Evolutionary conservation across 2,113 vertebrate genomes (phyloP).

Genomic region (Orycteropus afer): DNA sequence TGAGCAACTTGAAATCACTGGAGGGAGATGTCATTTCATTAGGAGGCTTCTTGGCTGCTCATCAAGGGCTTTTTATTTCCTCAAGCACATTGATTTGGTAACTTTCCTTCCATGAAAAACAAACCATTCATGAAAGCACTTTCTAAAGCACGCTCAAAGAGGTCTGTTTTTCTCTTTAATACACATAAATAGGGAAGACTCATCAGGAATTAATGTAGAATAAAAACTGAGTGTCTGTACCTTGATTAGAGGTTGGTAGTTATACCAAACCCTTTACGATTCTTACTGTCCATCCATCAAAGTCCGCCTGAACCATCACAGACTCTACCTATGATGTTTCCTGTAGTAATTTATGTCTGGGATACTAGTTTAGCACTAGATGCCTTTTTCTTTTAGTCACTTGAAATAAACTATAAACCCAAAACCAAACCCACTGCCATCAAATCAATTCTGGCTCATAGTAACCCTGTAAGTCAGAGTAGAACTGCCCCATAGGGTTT

Average conservation of each 20-base stretch:
- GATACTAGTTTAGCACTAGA: neutral
- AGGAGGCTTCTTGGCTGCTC: slow-evolving; percentile 67
- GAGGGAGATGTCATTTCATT: slow-evolving; percentile 68
- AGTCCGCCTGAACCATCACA: accelerated
- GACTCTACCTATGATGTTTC: too few species aligned
- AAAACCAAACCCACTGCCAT: too few species aligned
- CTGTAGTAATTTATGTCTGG: neutral
- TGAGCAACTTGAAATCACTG: slow-evolving; percentile 62
- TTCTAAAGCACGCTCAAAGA: neutral
- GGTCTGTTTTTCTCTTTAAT: neutral
- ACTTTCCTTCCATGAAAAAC: slow-evolving; percentile 54
- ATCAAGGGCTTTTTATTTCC: slow-evolving; percentile 72
- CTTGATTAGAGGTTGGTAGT: neutral
- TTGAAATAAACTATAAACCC: neutral
- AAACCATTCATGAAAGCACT: slow-evolving; percentile 2
- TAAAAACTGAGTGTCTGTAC: neutral
- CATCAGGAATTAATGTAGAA: neutral
- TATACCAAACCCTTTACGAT: neutral
- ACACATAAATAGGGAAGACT: neutral
- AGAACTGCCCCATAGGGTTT: too few species aligned
- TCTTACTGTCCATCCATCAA: neutral
- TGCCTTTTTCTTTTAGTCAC: neutral
- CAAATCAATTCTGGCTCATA: too few species aligned
- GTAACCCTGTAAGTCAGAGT: too few species aligned
- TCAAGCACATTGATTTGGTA: slow-evolving; percentile 67